Evolutionary conservation across 2,888 invertebrate species (phyloP).

Genomic region (Morpho achilles): DNA sequence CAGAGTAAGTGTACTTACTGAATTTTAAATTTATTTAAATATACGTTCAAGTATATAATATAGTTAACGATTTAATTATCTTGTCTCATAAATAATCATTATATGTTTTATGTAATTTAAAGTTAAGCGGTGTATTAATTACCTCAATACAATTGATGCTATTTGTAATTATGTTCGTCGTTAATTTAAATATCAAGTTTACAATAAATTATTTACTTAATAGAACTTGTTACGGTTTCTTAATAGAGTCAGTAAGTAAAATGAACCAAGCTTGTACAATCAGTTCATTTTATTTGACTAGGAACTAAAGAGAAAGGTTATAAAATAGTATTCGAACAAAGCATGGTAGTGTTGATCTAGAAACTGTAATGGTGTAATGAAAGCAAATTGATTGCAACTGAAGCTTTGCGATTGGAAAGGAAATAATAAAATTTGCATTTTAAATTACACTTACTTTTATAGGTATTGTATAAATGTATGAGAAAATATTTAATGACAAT

Average conservation of each 20-base stretch:
- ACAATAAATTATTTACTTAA: constrained; percentile 17
- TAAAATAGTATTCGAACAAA: constrained; percentile 11
- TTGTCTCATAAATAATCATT: constrained; percentile 5
- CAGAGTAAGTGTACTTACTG: constrained; percentile 57
- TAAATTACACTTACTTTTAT: background rate
- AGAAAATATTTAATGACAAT: too few species aligned
- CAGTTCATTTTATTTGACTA: background rate
- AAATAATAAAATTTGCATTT: background rate
- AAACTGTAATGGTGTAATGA: constrained; percentile 10
- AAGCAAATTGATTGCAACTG: constrained; percentile 4
- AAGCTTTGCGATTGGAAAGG: background rate
- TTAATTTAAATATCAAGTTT: constrained; percentile 18
- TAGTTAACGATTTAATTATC: constrained; percentile 1
- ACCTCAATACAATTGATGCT: constrained; percentile 9
- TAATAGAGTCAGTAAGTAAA: background rate
- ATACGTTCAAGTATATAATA: constrained; percentile 3
- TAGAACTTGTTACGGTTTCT: constrained; percentile 14
- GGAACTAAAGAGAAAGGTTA: constrained; percentile 12
- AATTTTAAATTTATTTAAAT: constrained; percentile 7
- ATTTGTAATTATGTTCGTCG: constrained; percentile 11
- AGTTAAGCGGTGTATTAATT: constrained; percentile 9
- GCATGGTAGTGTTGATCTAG: constrained; percentile 9
- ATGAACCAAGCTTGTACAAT: too few species aligned
- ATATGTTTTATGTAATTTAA: constrained; percentile 1
- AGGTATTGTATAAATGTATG: too few species aligned